Base-by-base conservation (phyloP, 1,140 invertebrate genomes). In the Sarcophaga peregrina region DNA sequence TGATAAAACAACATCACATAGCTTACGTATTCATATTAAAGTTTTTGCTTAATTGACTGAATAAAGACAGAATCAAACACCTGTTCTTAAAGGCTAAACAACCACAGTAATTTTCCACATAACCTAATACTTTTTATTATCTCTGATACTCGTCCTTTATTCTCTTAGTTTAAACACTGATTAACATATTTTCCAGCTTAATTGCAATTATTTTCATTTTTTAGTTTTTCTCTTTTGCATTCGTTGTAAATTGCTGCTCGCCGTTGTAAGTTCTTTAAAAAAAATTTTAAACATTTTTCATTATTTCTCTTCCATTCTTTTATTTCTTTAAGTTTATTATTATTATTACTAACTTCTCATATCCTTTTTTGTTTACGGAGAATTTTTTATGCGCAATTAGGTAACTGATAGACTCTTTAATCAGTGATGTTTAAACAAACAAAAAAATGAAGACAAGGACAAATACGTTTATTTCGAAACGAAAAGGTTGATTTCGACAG, bases 331-430 rank as follows among this genome's bases (percentile, higher is more conserved):
- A 7, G n/a, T 20, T 37, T 25, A 8, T 68, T 68, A 10, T 25
- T 6, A 6, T 20, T n/a, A 68, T 20, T 8, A 6, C 62, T 62
- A n/a, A n/a, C 25, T 37, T 37, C 4, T 37, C n/a, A 62, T 58
- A 68, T 17, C 8, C 20, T 68, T 17, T 68, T 20, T 37, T 37
- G 8, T 5, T 20, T 68, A 20, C 62, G 2, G n/a, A 8, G 17
- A 58, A 58, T 13, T 58, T 58, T n/a, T 58, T 58, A 58, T 58
- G 54, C 54, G n/a, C 54, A 58, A 58, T 58, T 58, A 58, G n/a
- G 54, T n/a, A n/a, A n/a, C 13, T 58, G 54, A 58, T n/a, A 58
- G 54, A 58, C 54, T 15, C 13, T 58, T 15, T 15, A 58, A 58
- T n/a, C 11, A 58, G 11, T 58, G 7, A 15, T 58, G 50, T 13